Conservation (phyloP, 2,797 vertebrate genomes). For the Anniella stebbinsi region DNA sequence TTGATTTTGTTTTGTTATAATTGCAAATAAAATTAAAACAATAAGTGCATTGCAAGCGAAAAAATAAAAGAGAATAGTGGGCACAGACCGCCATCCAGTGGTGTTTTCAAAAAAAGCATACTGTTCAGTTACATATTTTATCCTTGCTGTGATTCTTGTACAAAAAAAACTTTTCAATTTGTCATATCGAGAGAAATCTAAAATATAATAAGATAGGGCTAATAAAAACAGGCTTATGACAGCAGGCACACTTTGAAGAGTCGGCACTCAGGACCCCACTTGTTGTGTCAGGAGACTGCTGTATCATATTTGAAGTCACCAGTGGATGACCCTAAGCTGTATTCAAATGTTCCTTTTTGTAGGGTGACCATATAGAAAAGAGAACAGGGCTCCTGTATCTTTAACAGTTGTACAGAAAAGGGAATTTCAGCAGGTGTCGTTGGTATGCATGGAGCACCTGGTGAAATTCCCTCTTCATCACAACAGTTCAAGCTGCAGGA, state of each 20-base stretch:
- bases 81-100: conserved; percentile 24
- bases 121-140: background rate
- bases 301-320: background rate
- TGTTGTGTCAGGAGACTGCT: background rate
- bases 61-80: background rate
- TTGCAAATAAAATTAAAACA: too few species aligned
- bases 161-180: background rate
- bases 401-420: too few species aligned
- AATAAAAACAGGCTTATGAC: background rate
- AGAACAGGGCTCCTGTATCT: too few species aligned
- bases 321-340: background rate
- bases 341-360: background rate
- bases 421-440: too few species aligned
- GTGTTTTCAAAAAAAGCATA: background rate
- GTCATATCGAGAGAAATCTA: background rate
- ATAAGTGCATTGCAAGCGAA: background rate
- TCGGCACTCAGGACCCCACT: background rate
- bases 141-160: background rate
- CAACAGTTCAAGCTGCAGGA: too few species aligned
- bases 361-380: too few species aligned
- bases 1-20: too few species aligned
- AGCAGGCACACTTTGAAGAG: background rate
- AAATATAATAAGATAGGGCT: background rate
- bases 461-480: too few species aligned
- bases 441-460: too few species aligned